Conservation (phyloP, 2,113 vertebrate species). For the Murina feae region DNA sequence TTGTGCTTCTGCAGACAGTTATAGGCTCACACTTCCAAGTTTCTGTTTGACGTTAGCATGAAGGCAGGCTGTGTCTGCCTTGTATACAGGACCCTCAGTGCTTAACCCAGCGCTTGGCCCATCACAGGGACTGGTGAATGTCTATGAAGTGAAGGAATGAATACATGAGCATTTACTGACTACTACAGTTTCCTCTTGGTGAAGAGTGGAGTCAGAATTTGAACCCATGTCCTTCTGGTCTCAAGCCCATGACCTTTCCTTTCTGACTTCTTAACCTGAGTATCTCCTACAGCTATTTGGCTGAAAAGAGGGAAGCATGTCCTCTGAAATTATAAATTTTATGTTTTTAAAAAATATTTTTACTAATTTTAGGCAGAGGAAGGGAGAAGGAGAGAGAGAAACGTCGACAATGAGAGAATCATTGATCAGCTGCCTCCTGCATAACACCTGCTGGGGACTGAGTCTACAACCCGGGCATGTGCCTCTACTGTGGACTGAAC, state of each 20-base stretch:
- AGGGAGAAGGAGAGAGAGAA: no score
- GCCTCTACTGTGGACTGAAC: no score
- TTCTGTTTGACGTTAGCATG: accelerated
- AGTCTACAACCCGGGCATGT: no score
- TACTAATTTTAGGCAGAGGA: no score
- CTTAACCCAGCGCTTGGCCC: background rate
- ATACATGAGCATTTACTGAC: background rate
- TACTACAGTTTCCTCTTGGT: background rate
- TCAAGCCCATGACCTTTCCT: background rate
- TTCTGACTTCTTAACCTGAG: background rate
- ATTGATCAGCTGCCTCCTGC: no score
- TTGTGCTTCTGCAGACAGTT: background rate
- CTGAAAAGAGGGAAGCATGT: background rate
- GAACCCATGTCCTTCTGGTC: background rate
- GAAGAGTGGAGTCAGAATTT: background rate
- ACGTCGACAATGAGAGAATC: no score
- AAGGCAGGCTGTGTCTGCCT: background rate
- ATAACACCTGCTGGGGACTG: no score
- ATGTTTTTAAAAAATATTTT: no score
- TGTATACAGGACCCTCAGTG: background rate
- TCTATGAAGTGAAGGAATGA: background rate
- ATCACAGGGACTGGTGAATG: background rate
- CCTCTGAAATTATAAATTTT: background rate
- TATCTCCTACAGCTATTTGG: background rate
- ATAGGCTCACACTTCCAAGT: accelerated